phyloP scores from a whole-genome alignment of 2,113 vertebrate genomes.

The Dromaius novaehollandiae region DNA sequence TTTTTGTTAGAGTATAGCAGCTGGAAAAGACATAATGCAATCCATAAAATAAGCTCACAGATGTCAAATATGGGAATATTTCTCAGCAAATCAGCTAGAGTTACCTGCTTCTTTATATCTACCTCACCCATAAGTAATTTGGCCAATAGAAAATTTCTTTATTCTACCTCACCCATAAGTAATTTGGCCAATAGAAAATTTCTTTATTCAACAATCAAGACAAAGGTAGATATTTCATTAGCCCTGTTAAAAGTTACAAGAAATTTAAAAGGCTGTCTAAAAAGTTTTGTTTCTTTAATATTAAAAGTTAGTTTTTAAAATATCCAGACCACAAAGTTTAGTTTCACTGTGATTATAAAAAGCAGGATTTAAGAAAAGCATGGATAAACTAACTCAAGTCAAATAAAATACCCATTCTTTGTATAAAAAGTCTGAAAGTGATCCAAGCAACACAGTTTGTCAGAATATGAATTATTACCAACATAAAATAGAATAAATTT shows the following conservation, averaged over 20 bases:
- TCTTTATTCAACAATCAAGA: not conserved
- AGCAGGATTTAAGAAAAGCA: not conserved
- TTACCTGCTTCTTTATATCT: not conserved
- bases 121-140: not conserved
- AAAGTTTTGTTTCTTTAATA: not conserved
- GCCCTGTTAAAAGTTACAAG: not conserved
- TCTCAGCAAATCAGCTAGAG: not conserved
- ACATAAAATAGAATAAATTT: not conserved
- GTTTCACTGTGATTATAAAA: not conserved
- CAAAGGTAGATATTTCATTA: no score
- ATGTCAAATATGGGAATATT: not conserved
- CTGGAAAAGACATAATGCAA: not conserved
- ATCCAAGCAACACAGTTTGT: not conserved
- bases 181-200: not conserved
- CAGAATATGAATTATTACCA: not conserved
- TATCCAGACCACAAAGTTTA: not conserved
- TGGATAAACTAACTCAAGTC: not conserved
- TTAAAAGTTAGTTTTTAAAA: not conserved
- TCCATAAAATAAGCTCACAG: not conserved
- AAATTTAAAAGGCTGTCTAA: not conserved
- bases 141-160: not conserved
- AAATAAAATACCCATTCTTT: not conserved
- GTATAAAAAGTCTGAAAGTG: not conserved
- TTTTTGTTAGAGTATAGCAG: not conserved
- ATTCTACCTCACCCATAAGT: not conserved